phyloP scores from a whole-genome alignment of 2,888 invertebrate genomes.

The Stenodema calcarata region DNA sequence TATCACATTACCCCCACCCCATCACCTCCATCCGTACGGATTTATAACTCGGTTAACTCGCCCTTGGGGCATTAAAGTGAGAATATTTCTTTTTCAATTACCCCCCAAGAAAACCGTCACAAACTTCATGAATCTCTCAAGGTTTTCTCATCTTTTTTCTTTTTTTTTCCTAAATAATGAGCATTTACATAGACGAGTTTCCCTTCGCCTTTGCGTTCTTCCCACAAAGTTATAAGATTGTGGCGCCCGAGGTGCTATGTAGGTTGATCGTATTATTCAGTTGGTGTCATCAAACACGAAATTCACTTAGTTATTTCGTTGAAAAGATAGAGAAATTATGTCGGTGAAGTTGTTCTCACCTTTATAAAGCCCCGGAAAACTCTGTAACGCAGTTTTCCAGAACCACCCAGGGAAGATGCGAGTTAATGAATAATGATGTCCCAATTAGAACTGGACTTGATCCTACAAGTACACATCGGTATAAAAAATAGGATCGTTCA shows the following conservation, averaged over 20 bases:
- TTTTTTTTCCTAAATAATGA: conserved; percentile 14
- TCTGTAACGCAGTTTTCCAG: background rate
- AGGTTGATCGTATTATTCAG: background rate
- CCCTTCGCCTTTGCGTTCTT: background rate
- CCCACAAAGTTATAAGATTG: background rate
- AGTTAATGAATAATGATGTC: background rate
- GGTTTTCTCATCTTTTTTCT: background rate
- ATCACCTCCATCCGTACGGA: conserved; percentile 19
- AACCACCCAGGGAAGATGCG: background rate
- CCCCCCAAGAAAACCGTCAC: conserved; percentile 29
- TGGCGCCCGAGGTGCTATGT: background rate
- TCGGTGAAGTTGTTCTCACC: background rate
- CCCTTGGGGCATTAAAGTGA: conserved; percentile 26
- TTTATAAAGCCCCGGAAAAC: background rate
- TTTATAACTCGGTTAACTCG: conserved; percentile 43
- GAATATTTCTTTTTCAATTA: conserved; percentile 48
- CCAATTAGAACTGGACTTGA: no score
- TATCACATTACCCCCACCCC: conserved; percentile 46
- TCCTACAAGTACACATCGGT: no score
- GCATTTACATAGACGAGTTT: conserved; percentile 21
- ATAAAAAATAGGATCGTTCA: no score
- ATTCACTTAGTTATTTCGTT: background rate
- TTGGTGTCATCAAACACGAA: background rate
- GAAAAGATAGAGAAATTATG: background rate
- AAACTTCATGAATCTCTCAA: conserved; percentile 32